These are phyloP conservation scores for Leucoraja erinaceus DNA, from an alignment of 2,113 vertebrate genomes.

Conservation along the genomic window DNA sequence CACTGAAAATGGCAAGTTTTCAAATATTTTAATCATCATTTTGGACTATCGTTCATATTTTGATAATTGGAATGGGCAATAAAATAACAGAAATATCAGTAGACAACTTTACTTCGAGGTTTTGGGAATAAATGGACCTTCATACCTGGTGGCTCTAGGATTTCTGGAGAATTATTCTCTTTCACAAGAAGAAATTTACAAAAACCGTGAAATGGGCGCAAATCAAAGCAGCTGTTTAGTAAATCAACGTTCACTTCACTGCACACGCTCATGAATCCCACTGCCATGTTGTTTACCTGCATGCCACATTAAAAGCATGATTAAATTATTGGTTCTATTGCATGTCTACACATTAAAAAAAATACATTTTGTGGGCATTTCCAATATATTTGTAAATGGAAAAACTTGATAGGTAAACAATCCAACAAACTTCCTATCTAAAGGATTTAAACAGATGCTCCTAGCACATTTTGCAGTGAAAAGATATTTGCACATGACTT, in stretches of 20 bases:
- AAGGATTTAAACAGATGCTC: not conserved
- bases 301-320: constrained; percentile 25
- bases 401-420: not conserved
- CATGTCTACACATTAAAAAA: not conserved
- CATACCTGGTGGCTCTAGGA: constrained; percentile 31
- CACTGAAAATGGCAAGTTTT: not conserved
- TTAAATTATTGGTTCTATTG: not conserved
- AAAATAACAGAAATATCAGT: not conserved
- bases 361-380: not conserved
- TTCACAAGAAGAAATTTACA: constrained; percentile 53
- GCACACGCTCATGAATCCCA: constrained; percentile 73
- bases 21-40: not conserved
- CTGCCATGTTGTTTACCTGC: constrained; percentile 62
- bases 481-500: not conserved
- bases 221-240: constrained; percentile 67
- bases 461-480: not conserved
- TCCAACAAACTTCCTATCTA: not conserved
- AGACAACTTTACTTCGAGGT: not conserved
- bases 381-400: not conserved
- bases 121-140: not conserved
- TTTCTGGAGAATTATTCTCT: constrained; percentile 42
- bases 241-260: constrained; percentile 57
- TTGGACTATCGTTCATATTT: not conserved
- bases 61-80: not conserved
- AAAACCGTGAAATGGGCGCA: constrained; percentile 67